phyloP scores from a whole-genome alignment of 1,140 invertebrate genomes.

The Lineus longissimus region DNA sequence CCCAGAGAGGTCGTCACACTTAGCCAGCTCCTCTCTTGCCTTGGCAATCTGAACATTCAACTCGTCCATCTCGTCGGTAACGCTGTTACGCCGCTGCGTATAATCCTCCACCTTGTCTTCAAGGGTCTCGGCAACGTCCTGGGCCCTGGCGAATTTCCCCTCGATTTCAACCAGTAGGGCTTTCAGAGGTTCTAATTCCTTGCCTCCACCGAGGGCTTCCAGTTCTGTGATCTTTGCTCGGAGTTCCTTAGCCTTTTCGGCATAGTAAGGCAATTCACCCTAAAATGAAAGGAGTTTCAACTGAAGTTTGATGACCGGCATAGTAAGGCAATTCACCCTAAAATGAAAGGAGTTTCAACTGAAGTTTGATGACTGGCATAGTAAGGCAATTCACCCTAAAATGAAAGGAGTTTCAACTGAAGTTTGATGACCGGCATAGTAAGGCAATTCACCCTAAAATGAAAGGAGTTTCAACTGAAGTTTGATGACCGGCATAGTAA shows the following conservation, averaged over 20 bases:
- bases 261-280: slow-evolving; percentile 76
- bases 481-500: too few relatives aligned
- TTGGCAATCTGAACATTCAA: slow-evolving; percentile 45
- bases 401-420: too few relatives aligned
- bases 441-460: too few relatives aligned
- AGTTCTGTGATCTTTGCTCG: slow-evolving; percentile 76
- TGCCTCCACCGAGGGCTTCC: slow-evolving; percentile 70
- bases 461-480: too few relatives aligned
- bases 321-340: slow-evolving; percentile 6
- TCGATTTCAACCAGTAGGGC: slow-evolving; percentile 65
- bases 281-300: slow-evolving; percentile 19
- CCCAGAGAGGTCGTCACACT: slow-evolving; percentile 86
- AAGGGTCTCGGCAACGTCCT: slow-evolving; percentile 71
- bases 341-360: too few relatives aligned
- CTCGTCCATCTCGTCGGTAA: slow-evolving; percentile 38
- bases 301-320: not conserved
- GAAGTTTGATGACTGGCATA: too few relatives aligned
- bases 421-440: too few relatives aligned
- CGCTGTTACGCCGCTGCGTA: slow-evolving; percentile 33
- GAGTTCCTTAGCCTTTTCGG: slow-evolving; percentile 71
- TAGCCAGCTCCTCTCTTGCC: slow-evolving; percentile 71
- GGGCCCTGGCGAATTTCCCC: slow-evolving; percentile 73
- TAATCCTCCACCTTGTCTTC: slow-evolving; percentile 66
- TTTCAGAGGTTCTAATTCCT: slow-evolving; percentile 64
- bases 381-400: too few relatives aligned